Conservation (phyloP, 2,888 invertebrate species). For the Drosophila nigricruria region DNA sequence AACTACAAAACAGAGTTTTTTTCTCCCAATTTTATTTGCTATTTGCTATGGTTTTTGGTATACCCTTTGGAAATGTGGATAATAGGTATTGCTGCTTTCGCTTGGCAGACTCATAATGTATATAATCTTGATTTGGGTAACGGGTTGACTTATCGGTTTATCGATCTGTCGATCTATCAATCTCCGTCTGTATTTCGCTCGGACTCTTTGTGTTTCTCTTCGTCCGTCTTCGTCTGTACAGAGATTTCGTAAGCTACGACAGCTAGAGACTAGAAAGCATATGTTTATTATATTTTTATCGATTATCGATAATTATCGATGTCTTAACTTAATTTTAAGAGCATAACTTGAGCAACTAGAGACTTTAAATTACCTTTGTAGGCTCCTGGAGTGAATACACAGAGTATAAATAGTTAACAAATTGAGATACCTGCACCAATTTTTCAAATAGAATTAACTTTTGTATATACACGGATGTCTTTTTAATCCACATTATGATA, state of each 20-base stretch:
- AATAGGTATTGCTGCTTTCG: background rate
- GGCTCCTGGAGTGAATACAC: background rate
- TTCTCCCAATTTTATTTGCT: background rate
- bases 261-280: background rate
- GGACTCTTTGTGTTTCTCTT: too few species aligned
- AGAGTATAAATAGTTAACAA: background rate
- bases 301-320: background rate
- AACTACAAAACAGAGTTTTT: conserved; percentile 3
- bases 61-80: rapidly evolving
- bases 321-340: background rate
- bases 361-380: too few species aligned
- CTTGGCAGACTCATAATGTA: background rate
- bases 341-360: background rate
- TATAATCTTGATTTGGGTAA: background rate
- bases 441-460: background rate
- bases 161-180: background rate
- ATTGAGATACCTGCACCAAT: background rate
- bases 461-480: background rate
- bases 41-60: conserved; percentile 1
- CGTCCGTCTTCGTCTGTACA: too few species aligned
- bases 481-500: background rate
- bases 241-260: background rate
- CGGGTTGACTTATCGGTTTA: background rate
- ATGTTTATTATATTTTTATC: background rate
- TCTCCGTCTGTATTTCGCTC: too few species aligned